These are phyloP conservation scores for Caenorhabditis angaria DNA, from an alignment of 2,888 invertebrate species.

Conservation along the genomic window DNA sequence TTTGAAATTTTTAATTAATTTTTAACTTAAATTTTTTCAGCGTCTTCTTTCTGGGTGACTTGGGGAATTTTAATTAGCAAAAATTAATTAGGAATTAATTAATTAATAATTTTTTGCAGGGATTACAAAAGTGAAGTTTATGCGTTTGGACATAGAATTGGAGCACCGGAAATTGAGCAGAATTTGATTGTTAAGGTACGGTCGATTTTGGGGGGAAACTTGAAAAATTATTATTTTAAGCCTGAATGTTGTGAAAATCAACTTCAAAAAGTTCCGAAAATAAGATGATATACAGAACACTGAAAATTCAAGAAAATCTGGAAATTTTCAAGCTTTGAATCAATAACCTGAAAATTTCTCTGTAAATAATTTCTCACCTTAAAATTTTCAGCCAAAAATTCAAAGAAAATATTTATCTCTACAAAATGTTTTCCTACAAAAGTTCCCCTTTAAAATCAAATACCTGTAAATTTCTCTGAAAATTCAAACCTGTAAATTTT, in stretches of 20 bases:
- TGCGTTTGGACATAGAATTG: constrained; percentile 67
- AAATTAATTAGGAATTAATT: background rate
- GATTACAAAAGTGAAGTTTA: constrained; percentile 67
- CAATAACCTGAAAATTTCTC: background rate
- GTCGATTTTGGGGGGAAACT: too few relatives aligned
- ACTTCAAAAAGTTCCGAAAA: background rate
- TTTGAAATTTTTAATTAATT: background rate
- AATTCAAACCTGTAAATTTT: too few relatives aligned
- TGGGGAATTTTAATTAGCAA: too few relatives aligned
- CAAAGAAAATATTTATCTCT: background rate
- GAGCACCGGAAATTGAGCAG: constrained; percentile 52
- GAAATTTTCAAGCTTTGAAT: background rate
- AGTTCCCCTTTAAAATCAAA: background rate
- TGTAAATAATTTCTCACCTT: background rate
- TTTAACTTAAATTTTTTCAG: background rate
- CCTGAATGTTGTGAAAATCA: background rate
- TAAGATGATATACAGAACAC: background rate
- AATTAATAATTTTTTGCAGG: constrained; percentile 52
- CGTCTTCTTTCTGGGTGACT: constrained; percentile 9
- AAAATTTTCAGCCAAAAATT: background rate
- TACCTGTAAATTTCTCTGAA: too few relatives aligned
- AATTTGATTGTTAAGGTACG: constrained; percentile 37
- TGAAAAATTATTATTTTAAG: background rate
- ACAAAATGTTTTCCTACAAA: background rate
- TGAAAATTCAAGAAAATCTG: too few relatives aligned